Percentiles rank a stretch among this genome's conserved stretches.
phyloP scores from a whole-genome alignment of 2,888 invertebrate genomes.

The Harpalus rufipes region DNA sequence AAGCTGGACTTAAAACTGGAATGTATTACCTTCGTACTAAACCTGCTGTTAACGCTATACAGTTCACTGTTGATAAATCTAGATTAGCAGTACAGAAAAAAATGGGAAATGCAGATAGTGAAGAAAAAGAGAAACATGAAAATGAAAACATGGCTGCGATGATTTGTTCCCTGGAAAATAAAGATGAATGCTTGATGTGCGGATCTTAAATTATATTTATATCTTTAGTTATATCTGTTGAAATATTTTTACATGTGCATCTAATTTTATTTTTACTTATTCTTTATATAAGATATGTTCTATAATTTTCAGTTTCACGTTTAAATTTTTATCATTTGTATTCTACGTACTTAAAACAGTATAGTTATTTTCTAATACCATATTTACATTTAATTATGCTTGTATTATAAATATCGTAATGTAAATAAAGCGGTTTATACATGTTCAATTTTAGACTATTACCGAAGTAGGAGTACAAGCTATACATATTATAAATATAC shows the following conservation, averaged over 20 bases:
- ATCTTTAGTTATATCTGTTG: neutral
- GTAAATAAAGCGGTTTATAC: too few relatives aligned
- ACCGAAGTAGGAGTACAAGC: too few relatives aligned
- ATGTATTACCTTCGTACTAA: conserved; percentile 99
- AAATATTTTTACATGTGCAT: neutral
- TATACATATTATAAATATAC: too few relatives aligned
- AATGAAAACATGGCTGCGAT: conserved; percentile 85
- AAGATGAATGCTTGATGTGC: conserved; percentile 92
- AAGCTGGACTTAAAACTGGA: conserved; percentile 97
- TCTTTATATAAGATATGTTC: neutral
- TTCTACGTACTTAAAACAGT: too few relatives aligned
- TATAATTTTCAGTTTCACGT: too few relatives aligned
- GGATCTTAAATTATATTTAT: conserved; percentile 81
- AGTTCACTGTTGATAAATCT: conserved; percentile 97
- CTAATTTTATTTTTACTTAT: neutral
- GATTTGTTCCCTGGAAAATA: conserved; percentile 92
- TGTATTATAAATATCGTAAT: too few relatives aligned
- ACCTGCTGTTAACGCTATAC: conserved; percentile 97
- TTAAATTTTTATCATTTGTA: too few relatives aligned
- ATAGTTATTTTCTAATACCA: too few relatives aligned
- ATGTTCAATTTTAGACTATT: too few relatives aligned
- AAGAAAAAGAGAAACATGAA: conserved; percentile 71
- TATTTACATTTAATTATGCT: too few relatives aligned
- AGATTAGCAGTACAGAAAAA: conserved; percentile 77
- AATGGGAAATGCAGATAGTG: conserved; percentile 61